phyloP scores from a whole-genome alignment of 2,113 vertebrate species.

The Sylvia atricapilla region DNA sequence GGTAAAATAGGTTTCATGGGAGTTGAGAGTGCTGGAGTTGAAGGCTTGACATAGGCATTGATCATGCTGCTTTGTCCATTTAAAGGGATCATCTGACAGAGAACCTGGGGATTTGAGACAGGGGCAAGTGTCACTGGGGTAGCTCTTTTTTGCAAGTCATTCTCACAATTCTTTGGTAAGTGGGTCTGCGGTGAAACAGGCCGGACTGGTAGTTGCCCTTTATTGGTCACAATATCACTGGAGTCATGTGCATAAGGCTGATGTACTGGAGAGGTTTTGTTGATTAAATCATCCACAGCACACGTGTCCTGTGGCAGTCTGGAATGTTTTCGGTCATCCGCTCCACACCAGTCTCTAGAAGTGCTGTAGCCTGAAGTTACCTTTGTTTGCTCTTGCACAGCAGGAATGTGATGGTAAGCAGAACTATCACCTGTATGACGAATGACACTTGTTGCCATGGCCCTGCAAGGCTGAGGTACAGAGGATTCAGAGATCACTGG shows the following conservation, averaged over 20 bases:
- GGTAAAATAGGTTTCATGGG: constrained; percentile 79
- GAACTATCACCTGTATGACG: constrained; percentile 82
- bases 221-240: background rate
- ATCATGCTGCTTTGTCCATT: constrained; percentile 79
- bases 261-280: background rate
- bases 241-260: constrained; percentile 24
- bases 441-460: constrained; percentile 88
- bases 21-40: constrained; percentile 65
- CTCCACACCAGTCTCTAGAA: background rate
- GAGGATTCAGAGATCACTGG: constrained; percentile 10
- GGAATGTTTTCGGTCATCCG: background rate
- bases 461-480: constrained; percentile 62
- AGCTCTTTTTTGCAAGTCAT: constrained; percentile 62
- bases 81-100: constrained; percentile 92
- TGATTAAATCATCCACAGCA: background rate
- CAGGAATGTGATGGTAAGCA: constrained; percentile 71
- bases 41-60: constrained; percentile 82
- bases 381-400: background rate
- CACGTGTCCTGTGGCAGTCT: background rate
- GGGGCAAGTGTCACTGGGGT: constrained; percentile 69
- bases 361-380: background rate
- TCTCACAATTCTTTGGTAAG: constrained; percentile 66
- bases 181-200: background rate
- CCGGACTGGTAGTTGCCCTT: background rate
- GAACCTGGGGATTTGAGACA: constrained; percentile 74